Base-by-base conservation (phyloP, 2,797 vertebrate species). In the Acipenser oxyrinchus region DNA sequence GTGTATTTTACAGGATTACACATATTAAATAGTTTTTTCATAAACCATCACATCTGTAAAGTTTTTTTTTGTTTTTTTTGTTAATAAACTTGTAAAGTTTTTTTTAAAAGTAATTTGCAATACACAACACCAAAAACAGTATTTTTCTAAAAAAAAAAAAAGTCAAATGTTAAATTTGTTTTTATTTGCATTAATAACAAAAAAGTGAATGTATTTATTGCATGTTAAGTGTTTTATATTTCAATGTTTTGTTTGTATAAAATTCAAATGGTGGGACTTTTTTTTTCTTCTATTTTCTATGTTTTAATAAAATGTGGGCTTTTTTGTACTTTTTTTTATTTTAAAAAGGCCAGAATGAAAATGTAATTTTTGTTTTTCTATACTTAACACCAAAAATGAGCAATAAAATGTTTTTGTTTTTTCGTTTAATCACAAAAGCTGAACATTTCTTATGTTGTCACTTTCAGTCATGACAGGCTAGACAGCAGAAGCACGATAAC, bases 181-280 rank as follows among this genome's bases (percentile, higher is more conserved):
- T 83, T 77, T 76, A 77, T 82, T 84, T 82, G 79, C 81, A 84
- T 88, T 86, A 82, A 79, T 83, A 86, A 91, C 15, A 18, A 18
- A 37, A 37, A 3, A 84, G 85, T 89, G 87, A 91, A 90, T 91
- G 86, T 90, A 91, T 91, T 91, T 91, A 91, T 91, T 91, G 89
- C 89, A 92, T 90, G 89, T 88, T 82, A 77, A 89, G 81, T 84
- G 82, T 88, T 89, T 91, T 86, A 83, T 87, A 84, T 77, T 79
- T 78, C 64, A 68, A 73, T 79, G 81, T 82, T 58, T 60, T 23
- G 64, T 76, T 77, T 87, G 77, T 91, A 85, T 88, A 90, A 82
- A 89, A 87, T 84, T 86, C 66, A 83, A 67, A 78, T 78, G 75
- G 82, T 87, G 82, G 73, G 69, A 37, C 23, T 66, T 72, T 76